These are phyloP conservation scores for Monoplex corrugatus DNA, from an alignment of 2,888 invertebrate species.

Conservation along the genomic window DNA sequence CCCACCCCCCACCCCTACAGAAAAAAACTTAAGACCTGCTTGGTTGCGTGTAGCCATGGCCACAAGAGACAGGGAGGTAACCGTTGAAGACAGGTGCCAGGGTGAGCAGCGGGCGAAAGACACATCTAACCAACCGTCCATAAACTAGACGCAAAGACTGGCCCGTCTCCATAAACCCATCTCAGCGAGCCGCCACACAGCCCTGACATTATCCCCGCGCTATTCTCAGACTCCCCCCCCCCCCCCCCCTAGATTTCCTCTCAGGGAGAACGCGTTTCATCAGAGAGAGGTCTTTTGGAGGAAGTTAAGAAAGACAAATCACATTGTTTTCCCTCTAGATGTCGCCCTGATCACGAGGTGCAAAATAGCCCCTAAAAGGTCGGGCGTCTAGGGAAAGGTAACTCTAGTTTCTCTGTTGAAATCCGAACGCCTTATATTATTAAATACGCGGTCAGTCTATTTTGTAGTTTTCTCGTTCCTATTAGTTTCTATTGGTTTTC, in stretches of 20 bases:
- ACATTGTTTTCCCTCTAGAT: constrained; percentile 28
- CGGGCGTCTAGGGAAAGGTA: not conserved
- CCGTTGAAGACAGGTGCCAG: not conserved
- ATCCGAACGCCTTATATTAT: too few relatives aligned
- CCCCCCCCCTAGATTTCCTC: not conserved
- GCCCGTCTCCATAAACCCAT: not conserved
- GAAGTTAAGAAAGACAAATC: constrained; percentile 43
- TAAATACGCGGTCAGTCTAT: not conserved
- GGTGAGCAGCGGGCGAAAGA: not conserved
- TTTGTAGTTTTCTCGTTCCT: not conserved
- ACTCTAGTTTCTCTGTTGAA: too few relatives aligned
- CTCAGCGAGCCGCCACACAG: not conserved
- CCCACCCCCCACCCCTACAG: not conserved
- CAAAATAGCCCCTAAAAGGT: not conserved
- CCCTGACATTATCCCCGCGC: not conserved
- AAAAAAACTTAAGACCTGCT: too few relatives aligned
- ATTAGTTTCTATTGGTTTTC: too few relatives aligned
- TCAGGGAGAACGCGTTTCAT: constrained; percentile 31
- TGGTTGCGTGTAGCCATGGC: too few relatives aligned
- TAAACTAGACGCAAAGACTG: not conserved
- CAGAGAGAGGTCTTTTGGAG: not conserved
- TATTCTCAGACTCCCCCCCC: not conserved
- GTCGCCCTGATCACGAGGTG: not conserved
- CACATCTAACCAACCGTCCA: constrained; percentile 25
- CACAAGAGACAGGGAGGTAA: not conserved